Conservation (phyloP, 1,140 invertebrate genomes). For the Drosophila sechellia region DNA sequence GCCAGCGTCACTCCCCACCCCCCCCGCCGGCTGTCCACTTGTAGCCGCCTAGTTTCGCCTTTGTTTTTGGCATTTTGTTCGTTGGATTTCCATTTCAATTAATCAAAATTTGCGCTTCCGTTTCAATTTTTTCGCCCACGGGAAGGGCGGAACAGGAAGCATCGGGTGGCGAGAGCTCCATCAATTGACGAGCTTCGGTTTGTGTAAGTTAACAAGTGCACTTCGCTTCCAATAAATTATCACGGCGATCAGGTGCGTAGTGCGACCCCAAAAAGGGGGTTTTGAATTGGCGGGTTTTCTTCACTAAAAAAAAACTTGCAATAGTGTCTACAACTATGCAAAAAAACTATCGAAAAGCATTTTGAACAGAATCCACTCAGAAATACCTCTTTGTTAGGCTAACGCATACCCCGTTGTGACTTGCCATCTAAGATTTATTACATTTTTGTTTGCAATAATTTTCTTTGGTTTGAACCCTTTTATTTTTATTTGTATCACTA, state of each 20-base stretch:
- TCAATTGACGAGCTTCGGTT: conserved; percentile 55
- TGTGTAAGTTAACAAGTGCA: conserved; percentile 53
- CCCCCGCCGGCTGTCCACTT: background rate
- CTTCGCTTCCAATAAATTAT: conserved; percentile 69
- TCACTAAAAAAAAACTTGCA: background rate
- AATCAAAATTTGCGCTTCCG: conserved; percentile 71
- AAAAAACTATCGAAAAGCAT: too few species aligned
- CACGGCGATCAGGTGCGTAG: conserved; percentile 25
- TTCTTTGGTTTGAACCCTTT: too few species aligned
- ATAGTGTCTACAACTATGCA: too few species aligned
- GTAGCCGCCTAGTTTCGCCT: background rate
- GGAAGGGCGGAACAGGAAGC: background rate
- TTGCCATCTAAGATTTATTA: too few species aligned
- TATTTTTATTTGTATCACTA: too few species aligned
- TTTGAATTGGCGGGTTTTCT: background rate
- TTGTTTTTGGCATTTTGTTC: conserved; percentile 19
- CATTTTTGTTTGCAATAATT: too few species aligned
- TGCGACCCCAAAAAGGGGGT: background rate
- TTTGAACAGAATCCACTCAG: too few species aligned
- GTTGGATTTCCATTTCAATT: conserved; percentile 66
- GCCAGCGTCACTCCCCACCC: conserved; percentile 12
- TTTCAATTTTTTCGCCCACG: conserved; percentile 37
- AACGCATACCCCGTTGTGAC: too few species aligned
- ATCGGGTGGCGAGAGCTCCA: conserved; percentile 26
- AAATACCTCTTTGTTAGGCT: too few species aligned